Evolutionary conservation across 1,140 invertebrate genomes (phyloP), one percentile per base, ranked within the genome.

Genomic region (Trichonephila clavata): DNA sequence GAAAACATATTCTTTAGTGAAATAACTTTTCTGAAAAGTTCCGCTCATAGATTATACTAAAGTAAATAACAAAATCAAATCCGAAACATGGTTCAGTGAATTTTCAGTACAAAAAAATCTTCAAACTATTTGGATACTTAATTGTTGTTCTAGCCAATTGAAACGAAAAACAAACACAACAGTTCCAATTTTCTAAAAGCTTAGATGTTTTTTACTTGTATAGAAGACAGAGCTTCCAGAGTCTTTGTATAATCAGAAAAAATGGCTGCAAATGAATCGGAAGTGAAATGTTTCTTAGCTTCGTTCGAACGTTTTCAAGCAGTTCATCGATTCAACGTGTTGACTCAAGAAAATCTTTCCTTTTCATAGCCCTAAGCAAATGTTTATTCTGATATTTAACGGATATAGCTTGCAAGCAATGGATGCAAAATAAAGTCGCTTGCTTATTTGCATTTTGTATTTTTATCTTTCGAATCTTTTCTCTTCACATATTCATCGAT

Each of bases 321-420:
- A 68, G 2, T 39, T 32, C 21, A 20, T 77, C 27, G 71, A 77
- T 77, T 32, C 24, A 20, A 32, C 14, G 3, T 39, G 27, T 39
- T 77, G 27, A 39, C 27, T 18, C 0, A 71, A 32, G 27, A 32
- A 71, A 32, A 16, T 32, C 68, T 63, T 7, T 21, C 14, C 68
- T 32, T 71, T 14, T 32, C 10, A 5, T 16, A 5, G 68, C 68
- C 24, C 8, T 32, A 8, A 14, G 68, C 68, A 20, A 77, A 77
- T 77, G 68, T 77, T 77, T 77, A 77, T 39, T 77, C 13, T 16
- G 27, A 77, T 77, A 77, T 77, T 77, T 77, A 77, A 32, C 68
- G 68, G 16, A 77, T 77, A 77, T 27, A 77, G 6, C 16, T 77
- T 32, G 32, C 18, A 77, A 77, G 27, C 16, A 77, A 39, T 7